Evolutionary conservation across 2,113 vertebrate genomes (phyloP).

Genomic region (Oryctolagus cuniculus): DNA sequence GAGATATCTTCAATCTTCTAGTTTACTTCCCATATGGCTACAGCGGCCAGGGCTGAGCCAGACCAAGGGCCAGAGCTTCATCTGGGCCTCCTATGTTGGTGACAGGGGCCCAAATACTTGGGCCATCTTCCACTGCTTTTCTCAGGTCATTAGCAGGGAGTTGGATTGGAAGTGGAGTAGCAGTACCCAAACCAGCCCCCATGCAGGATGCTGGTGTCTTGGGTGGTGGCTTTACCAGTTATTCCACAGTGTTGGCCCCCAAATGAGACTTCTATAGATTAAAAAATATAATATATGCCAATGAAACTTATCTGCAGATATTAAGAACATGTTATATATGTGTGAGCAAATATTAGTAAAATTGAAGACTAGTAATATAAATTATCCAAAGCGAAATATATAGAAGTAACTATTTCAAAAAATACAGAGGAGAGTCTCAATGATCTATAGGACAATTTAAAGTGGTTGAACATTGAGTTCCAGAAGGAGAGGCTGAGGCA

Average conservation of each 20-base stretch:
- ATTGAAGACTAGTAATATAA: constrained; percentile 17
- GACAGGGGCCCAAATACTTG: no score
- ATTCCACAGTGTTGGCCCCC: neutral
- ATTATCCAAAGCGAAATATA: neutral
- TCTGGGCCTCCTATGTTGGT: no score
- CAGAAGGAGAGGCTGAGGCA: neutral
- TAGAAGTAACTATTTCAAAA: neutral
- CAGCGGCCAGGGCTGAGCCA: no score
- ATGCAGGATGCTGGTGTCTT: no score
- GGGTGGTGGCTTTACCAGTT: no score
- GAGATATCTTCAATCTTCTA: no score
- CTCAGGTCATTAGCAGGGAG: no score
- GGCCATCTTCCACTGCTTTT: no score
- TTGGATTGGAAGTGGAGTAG: no score
- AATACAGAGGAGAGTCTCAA: neutral
- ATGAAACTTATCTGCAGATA: constrained; percentile 8
- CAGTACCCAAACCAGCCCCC: no score
- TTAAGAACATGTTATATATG: neutral
- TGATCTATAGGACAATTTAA: neutral
- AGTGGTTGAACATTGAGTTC: neutral
- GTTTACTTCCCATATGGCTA: no score
- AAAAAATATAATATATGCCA: constrained; percentile 11
- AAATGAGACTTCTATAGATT: constrained; percentile 24
- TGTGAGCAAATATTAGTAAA: constrained; percentile 15
- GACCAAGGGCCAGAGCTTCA: no score